Percentiles rank a stretch among this genome's conserved stretches.
phyloP scores from a whole-genome alignment of 2,888 invertebrate species.

The Caenorhabditis angaria region DNA sequence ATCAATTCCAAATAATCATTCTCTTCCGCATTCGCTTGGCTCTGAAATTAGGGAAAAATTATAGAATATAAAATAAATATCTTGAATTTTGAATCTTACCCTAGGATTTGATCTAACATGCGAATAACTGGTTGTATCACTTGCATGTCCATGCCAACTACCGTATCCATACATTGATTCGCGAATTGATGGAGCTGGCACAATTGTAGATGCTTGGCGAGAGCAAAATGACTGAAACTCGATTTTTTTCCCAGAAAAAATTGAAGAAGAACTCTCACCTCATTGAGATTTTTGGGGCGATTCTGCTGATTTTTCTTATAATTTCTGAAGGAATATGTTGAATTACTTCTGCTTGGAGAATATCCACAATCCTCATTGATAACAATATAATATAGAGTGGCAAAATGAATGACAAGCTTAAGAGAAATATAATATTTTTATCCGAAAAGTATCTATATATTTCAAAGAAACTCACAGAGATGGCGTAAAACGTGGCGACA shows the following conservation, averaged over 20 bases:
- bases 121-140: constrained; percentile 1
- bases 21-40: not conserved
- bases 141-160: not conserved
- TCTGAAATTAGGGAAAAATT: not conserved
- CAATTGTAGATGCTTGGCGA: not conserved
- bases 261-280: no score
- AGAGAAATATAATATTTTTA: no score
- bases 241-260: no score
- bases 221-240: not conserved
- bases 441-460: no score
- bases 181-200: not conserved
- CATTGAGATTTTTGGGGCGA: not conserved
- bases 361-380: constrained; percentile 5
- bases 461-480: constrained; percentile 15
- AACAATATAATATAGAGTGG: constrained; percentile 29
- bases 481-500: constrained; percentile 26
- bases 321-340: not conserved
- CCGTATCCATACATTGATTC: not conserved
- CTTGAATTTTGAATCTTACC: not conserved
- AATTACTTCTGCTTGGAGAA: not conserved
- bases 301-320: not conserved
- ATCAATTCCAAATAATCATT: constrained; percentile 9
- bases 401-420: constrained; percentile 34
- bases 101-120: not conserved
- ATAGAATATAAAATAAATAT: not conserved